A percentile compares a stretch with the other conserved stretches of the same genome.
phyloP scores from a whole-genome alignment of 1,140 invertebrate species.

The Vollenhovia emeryi region DNA sequence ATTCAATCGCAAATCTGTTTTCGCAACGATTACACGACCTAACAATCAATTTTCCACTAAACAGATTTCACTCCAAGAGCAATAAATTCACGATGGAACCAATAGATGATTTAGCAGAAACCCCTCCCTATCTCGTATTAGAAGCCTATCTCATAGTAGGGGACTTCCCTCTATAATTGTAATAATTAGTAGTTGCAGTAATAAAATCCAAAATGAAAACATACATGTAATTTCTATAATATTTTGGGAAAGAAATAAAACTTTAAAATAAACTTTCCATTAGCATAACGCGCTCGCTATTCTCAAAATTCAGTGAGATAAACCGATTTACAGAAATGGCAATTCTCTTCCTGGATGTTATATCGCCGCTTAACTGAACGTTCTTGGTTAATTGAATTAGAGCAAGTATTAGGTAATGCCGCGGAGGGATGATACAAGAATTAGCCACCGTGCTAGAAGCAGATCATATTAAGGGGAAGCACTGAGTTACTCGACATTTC shows the following conservation, averaged over 20 bases:
- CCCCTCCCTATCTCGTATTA: too few relatives aligned
- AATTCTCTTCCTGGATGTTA: constrained; percentile 49
- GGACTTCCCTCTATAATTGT: background rate
- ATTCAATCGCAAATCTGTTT: too few relatives aligned
- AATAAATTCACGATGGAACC: too few relatives aligned
- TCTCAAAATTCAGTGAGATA: constrained; percentile 38
- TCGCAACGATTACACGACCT: too few relatives aligned
- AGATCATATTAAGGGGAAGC: constrained; percentile 49
- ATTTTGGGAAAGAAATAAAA: background rate
- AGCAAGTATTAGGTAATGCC: constrained; percentile 65
- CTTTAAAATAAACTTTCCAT: background rate
- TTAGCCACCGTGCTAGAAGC: constrained; percentile 56
- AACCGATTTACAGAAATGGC: constrained; percentile 65
- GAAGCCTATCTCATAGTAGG: too few relatives aligned
- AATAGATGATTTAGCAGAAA: too few relatives aligned
- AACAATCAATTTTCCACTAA: too few relatives aligned
- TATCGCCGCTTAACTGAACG: constrained; percentile 64
- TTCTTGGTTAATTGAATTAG: constrained; percentile 70
- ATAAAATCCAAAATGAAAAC: background rate
- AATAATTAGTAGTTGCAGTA: background rate
- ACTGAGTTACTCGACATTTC: constrained; percentile 54
- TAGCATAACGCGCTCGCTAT: background rate
- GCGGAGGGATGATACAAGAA: constrained; percentile 69
- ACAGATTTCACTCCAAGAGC: too few relatives aligned
- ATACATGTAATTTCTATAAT: background rate